These are phyloP conservation scores for Hypomecis atomaria DNA, from an alignment of 2,888 invertebrate genomes.

Conservation along the genomic window DNA sequence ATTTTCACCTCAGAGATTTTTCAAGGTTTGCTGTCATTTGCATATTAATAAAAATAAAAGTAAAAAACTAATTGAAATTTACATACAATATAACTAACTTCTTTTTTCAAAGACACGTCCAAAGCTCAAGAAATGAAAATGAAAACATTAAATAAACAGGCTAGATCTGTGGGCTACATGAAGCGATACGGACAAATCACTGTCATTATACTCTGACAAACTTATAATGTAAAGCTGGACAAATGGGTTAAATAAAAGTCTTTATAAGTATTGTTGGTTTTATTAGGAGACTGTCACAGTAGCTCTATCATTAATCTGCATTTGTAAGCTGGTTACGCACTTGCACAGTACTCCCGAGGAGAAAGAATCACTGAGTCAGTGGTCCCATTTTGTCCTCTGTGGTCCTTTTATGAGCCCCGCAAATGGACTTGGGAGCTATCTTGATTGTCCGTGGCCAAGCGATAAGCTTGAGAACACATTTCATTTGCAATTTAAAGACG, in stretches of 20 bases:
- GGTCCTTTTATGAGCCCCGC: conserved; percentile 58
- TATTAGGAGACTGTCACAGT: not conserved
- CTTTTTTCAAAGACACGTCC: not conserved
- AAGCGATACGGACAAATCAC: conserved; percentile 40
- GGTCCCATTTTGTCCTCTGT: conserved; percentile 53
- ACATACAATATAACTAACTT: not conserved
- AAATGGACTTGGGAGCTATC: conserved; percentile 57
- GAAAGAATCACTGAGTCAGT: conserved; percentile 39
- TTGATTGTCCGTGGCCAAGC: conserved; percentile 60
- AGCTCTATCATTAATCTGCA: not conserved
- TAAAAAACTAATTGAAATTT: not conserved
- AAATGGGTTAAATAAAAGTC: not conserved
- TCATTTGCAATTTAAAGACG: conserved; percentile 60
- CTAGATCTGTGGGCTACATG: too few species aligned
- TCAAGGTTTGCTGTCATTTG: too few species aligned
- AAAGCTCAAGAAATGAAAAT: conserved; percentile 17
- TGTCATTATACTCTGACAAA: conserved; percentile 1
- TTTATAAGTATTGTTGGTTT: not conserved
- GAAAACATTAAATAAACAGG: conserved; percentile 29
- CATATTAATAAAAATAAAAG: too few species aligned
- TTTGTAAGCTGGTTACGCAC: not conserved
- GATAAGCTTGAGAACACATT: conserved; percentile 66
- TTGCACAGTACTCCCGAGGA: conserved; percentile 16
- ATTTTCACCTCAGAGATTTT: too few species aligned
- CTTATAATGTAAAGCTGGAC: not conserved